These are phyloP conservation scores for Halyomorpha halys DNA, from an alignment of 1,140 invertebrate genomes.

Conservation along the genomic window DNA sequence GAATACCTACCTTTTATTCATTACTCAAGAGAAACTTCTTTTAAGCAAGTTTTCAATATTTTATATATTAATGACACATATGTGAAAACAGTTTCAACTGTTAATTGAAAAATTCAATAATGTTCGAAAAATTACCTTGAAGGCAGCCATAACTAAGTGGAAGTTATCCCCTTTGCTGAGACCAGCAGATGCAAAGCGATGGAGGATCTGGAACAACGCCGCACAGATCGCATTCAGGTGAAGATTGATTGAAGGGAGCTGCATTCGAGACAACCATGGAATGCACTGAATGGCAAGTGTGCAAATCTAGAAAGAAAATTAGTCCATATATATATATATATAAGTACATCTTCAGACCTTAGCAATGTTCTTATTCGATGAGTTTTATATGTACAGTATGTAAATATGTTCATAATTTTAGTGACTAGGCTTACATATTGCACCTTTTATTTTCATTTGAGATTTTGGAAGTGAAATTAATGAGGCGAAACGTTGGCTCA, in stretches of 20 bases:
- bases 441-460: too few relatives aligned
- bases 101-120: too few relatives aligned
- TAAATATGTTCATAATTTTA: too few relatives aligned
- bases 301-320: constrained; percentile 40
- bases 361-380: background rate
- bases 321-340: background rate
- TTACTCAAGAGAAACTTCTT: too few relatives aligned
- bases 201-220: constrained; percentile 71
- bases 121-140: constrained; percentile 49
- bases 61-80: too few relatives aligned
- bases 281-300: constrained; percentile 60
- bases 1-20: too few relatives aligned
- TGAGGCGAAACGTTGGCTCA: too few relatives aligned
- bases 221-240: constrained; percentile 54
- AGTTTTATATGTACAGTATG: background rate
- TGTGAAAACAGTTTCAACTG: too few relatives aligned
- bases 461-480: too few relatives aligned
- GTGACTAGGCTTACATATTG: too few relatives aligned
- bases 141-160: constrained; percentile 74
- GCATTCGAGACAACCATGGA: constrained; percentile 53
- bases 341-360: background rate
- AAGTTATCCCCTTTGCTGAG: constrained; percentile 77
- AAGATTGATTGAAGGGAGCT: constrained; percentile 56
- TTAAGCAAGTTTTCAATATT: too few relatives aligned
- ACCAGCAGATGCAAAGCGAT: constrained; percentile 78